Evolutionary conservation across 2,888 invertebrate genomes (phyloP).

Genomic region (Harpalus rufipes): DNA sequence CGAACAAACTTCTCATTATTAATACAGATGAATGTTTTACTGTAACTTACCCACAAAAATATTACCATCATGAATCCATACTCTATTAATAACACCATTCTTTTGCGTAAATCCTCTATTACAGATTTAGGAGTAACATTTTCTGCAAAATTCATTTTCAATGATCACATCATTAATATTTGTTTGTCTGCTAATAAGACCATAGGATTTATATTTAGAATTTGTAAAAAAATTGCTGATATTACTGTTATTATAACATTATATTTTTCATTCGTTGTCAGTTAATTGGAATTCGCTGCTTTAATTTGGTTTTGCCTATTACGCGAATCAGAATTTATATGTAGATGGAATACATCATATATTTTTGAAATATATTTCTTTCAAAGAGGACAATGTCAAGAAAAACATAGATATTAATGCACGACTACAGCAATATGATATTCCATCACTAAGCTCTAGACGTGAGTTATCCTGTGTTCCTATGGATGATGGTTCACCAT

Average conservation of each 20-base stretch:
- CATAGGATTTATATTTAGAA: constrained; percentile 1
- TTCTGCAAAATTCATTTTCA: no score
- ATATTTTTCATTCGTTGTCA: background rate
- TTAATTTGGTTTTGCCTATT: constrained; percentile 8
- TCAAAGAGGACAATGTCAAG: no score
- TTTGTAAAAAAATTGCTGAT: constrained; percentile 22
- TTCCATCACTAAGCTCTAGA: no score
- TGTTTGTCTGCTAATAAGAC: constrained; percentile 16
- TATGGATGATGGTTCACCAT: constrained; percentile 16
- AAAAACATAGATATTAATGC: no score
- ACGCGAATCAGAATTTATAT: background rate
- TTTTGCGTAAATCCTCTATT: background rate
- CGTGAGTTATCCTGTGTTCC: no score
- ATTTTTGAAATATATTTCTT: no score
- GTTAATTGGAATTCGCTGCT: constrained; percentile 9
- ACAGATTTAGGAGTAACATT: constrained; percentile 27
- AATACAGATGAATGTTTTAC: no score
- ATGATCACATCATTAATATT: no score
- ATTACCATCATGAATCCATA: background rate
- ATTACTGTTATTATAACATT: background rate
- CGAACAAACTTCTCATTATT: background rate
- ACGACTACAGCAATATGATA: no score
- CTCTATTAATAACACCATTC: background rate
- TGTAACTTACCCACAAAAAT: constrained; percentile 13
- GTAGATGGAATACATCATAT: no score